These are phyloP conservation scores for Pseudomyrmex sp. DNA, from an alignment of 1,140 invertebrate genomes.

Conservation along the genomic window DNA sequence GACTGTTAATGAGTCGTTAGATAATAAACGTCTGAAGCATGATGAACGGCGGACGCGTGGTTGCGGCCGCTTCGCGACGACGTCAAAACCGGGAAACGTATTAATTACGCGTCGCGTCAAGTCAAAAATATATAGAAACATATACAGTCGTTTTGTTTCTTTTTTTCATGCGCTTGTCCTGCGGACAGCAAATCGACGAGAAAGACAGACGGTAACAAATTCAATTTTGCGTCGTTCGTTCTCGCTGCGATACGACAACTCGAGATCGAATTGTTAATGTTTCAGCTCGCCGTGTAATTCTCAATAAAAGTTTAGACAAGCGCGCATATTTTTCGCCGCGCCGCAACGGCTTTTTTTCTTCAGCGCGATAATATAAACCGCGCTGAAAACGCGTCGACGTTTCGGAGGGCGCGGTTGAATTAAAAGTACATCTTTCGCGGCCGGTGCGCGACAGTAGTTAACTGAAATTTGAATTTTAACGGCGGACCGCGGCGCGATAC, in stretches of 20 bases:
- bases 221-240: not conserved
- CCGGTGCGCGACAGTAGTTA: conserved; percentile 14
- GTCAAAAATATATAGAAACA: not conserved
- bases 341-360: not conserved
- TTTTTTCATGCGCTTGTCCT: not conserved
- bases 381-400: not conserved
- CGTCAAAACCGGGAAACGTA: not conserved
- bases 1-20: conserved; percentile 49
- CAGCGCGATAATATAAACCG: not conserved
- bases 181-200: not conserved
- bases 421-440: conserved; percentile 38
- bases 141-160: not conserved
- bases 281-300: not conserved
- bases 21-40: conserved; percentile 46
- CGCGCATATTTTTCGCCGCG: not conserved
- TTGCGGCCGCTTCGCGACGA: not conserved
- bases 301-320: not conserved
- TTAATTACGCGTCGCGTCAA: conserved; percentile 11
- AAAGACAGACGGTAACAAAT: not conserved
- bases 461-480: conserved; percentile 57
- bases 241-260: not conserved
- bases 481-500: conserved; percentile 7
- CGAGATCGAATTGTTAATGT: not conserved
- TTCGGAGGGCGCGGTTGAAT: not conserved
- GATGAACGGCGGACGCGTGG: conserved; percentile 32